Evolutionary conservation across 2,113 vertebrate genomes (phyloP).

Genomic region (Istiophorus platypterus): DNA sequence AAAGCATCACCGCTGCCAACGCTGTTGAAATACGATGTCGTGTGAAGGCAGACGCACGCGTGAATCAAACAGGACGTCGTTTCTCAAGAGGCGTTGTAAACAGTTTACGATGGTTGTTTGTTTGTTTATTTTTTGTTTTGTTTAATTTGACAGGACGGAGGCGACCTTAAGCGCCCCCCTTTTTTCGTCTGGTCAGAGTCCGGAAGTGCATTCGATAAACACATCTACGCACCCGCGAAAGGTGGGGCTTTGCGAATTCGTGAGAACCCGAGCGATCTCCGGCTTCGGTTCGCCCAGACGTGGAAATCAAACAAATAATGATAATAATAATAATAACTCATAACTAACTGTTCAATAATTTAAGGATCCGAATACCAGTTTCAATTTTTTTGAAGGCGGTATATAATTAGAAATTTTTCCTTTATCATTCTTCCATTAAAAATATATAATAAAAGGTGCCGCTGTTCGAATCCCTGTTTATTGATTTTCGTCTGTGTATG

Average conservation of each 20-base stretch:
- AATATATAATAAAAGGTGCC: rapidly evolving
- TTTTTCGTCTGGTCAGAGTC: slow-evolving; percentile 50
- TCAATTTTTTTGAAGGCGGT: rapidly evolving
- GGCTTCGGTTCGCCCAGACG: not conserved
- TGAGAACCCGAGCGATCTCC: not conserved
- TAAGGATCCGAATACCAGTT: not conserved
- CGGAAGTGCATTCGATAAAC: slow-evolving; percentile 65
- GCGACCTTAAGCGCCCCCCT: slow-evolving; percentile 63
- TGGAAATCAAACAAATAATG: slow-evolving; percentile 10
- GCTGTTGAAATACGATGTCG: not conserved
- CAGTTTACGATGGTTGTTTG: rapidly evolving
- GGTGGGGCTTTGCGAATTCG: slow-evolving; percentile 50
- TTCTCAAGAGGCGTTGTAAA: not conserved
- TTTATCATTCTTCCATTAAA: rapidly evolving
- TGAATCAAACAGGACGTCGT: rapidly evolving
- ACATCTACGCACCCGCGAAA: not conserved
- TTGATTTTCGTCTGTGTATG: not conserved
- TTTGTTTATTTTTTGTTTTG: too few relatives aligned
- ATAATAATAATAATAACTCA: too few relatives aligned
- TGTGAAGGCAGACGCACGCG: rapidly evolving
- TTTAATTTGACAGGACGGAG: rapidly evolving
- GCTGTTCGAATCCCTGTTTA: not conserved
- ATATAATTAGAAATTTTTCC: not conserved
- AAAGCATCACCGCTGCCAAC: too few relatives aligned
- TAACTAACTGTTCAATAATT: not conserved